Base-by-base conservation (phyloP, 2,888 invertebrate genomes). In the Tenthredo distinguenda region DNA sequence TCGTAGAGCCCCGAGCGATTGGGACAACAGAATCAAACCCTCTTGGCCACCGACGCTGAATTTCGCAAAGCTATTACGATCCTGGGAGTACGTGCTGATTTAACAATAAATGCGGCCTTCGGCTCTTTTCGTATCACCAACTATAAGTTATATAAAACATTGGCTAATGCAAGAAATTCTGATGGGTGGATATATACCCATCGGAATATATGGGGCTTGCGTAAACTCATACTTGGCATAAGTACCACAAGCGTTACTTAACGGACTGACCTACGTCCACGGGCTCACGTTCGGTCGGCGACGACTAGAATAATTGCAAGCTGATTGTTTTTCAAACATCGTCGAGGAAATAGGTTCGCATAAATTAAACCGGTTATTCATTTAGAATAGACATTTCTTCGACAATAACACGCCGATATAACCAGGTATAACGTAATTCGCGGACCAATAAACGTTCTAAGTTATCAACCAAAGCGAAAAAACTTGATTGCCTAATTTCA, bases 11-110 rank as follows among this genome's bases (percentile, higher is more conserved):
- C 15, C 10, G 34, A 10, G n/a, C 7, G 18, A 55, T 50, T 50
- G 18, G 18, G 15, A 9, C 77, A 77, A 77, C 26, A 18, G 34
- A 77, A 77, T 77, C 50, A 47, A 43, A 72, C 71, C 71, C 40
- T 72, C 43, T 72, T 43, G 40, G 72, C 72, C 10, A 40, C 40
- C 9, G 18, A 34, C 18, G 31, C 9, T 55, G 9, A 31, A 50
- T 77, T 77, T 77, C 77, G 77, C 55, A 77, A 77, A 77, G 18
- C 55, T 26, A 77, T 77, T 77, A 55, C n/a, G 34, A 26, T 31
- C 62, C 21, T 21, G 2, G 55, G 31, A 7, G 26, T 55, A 55
- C 77, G 77, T 77, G 77, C 47, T 15, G 55, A 77, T 77, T 55
- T 77, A 50, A 77, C 77, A 50, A 77, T 55, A 31, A 77, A 37